Percentiles rank a stretch among this genome's conserved stretches.
phyloP scores from a whole-genome alignment of 2,797 vertebrate species.

The Pseudomugil tenellus region DNA sequence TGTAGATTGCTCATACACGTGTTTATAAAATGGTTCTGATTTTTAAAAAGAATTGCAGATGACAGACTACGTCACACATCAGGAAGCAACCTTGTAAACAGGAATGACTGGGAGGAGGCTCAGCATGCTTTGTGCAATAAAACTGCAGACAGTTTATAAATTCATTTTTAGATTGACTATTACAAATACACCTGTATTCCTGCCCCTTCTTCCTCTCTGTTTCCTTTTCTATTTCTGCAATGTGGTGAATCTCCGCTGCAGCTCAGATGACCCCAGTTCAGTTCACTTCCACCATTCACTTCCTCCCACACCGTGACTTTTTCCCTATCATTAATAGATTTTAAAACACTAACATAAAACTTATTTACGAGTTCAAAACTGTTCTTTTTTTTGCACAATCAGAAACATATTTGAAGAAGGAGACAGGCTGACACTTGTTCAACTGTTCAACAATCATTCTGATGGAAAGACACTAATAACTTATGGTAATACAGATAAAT shows the following conservation, averaged over 20 bases:
- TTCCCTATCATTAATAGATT: neutral
- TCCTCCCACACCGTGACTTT: neutral
- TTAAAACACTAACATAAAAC: neutral
- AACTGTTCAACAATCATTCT: no score
- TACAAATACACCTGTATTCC: conserved; percentile 64
- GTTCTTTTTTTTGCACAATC: no score
- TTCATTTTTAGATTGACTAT: conserved; percentile 53
- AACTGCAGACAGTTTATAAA: conserved; percentile 29
- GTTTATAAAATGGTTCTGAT: neutral
- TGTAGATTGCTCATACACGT: neutral
- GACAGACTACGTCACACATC: conserved; percentile 63
- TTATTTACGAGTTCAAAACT: no score
- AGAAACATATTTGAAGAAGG: no score
- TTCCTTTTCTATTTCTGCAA: conserved; percentile 50
- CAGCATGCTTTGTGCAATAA: conserved; percentile 36
- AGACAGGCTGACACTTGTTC: no score
- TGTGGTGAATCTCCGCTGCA: conserved; percentile 7
- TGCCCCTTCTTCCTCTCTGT: neutral
- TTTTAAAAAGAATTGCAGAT: conserved; percentile 73
- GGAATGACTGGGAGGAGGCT: conserved; percentile 71
- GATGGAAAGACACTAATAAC: no score
- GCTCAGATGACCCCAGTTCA: neutral
- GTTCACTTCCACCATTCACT: neutral
- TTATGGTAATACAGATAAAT: no score
- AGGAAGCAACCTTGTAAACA: conserved; percentile 82